Evolutionary conservation across 2,797 vertebrate species (phyloP).

Genomic region (Enteromius thamalakanensis): DNA sequence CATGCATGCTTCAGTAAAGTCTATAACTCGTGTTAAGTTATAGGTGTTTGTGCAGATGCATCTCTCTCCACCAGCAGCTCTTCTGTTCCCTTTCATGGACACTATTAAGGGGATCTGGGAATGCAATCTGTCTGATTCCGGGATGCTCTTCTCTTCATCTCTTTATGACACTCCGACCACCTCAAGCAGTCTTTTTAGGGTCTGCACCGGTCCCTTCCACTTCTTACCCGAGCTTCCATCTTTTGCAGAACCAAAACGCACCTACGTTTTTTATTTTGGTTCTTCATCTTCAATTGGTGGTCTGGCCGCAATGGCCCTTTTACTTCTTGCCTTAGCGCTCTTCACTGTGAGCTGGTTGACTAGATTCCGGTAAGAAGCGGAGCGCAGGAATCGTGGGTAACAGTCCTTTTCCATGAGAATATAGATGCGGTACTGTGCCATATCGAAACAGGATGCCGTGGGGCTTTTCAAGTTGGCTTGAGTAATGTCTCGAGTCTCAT

Average conservation of each 20-base stretch:
- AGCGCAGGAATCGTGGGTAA: slow-evolving; percentile 81
- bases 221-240: slow-evolving; percentile 31
- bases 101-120: slow-evolving; percentile 11
- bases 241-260: slow-evolving; percentile 15
- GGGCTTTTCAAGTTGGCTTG: slow-evolving; percentile 74
- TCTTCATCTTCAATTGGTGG: slow-evolving; percentile 8
- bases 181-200: slow-evolving; percentile 23
- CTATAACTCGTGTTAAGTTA: background rate
- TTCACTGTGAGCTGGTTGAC: slow-evolving; percentile 68
- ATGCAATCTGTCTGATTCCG: background rate
- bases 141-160: background rate
- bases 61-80: background rate
- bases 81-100: slow-evolving; percentile 1
- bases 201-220: slow-evolving; percentile 1
- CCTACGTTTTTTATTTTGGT: slow-evolving; percentile 30
- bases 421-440: slow-evolving; percentile 79
- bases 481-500: slow-evolving; percentile 81
- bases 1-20: background rate
- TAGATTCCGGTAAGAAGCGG: slow-evolving; percentile 71
- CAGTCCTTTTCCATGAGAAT: slow-evolving; percentile 85
- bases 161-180: background rate
- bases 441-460: slow-evolving; percentile 73
- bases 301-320: slow-evolving; percentile 37
- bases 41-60: background rate
- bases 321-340: slow-evolving; percentile 33